A percentile compares a stretch with the other conserved stretches of the same genome.
These are phyloP conservation scores for Montifringilla adamsi DNA, from an alignment of 2,113 vertebrate species.

Conservation along the genomic window DNA sequence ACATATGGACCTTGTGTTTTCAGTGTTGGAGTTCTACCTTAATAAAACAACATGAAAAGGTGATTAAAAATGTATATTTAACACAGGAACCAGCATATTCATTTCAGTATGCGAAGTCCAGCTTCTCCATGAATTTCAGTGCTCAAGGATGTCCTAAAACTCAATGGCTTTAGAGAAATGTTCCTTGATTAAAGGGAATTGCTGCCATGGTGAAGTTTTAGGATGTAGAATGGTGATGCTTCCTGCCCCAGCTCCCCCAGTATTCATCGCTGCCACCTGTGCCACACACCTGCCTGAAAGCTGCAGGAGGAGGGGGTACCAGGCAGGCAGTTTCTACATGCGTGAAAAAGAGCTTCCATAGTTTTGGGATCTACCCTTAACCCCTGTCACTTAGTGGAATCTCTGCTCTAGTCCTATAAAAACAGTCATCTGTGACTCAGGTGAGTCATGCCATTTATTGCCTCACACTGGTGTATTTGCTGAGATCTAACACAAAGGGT, in stretches of 20 bases:
- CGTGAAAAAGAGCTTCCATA: not conserved
- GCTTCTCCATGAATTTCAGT: not conserved
- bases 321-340: not conserved
- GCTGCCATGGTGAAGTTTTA: not conserved
- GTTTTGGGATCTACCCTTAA: not conserved
- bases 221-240: rapidly evolving
- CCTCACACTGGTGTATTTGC: not conserved
- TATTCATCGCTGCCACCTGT: rapidly evolving
- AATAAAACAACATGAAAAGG: not conserved
- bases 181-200: not conserved
- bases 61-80: not conserved
- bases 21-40: not conserved
- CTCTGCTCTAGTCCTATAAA: not conserved
- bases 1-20: not conserved
- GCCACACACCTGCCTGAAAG: not conserved
- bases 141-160: not conserved
- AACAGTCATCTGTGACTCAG: not conserved
- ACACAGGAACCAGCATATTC: not conserved
- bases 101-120: not conserved
- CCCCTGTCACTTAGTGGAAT: not conserved
- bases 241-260: not conserved
- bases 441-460: not conserved
- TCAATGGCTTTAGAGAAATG: not conserved
- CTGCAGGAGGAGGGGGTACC: not conserved
- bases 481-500: not conserved